Base-by-base conservation (phyloP, 92 coral and sea anemone genomes). In the Galaxea fascicularis region DNA sequence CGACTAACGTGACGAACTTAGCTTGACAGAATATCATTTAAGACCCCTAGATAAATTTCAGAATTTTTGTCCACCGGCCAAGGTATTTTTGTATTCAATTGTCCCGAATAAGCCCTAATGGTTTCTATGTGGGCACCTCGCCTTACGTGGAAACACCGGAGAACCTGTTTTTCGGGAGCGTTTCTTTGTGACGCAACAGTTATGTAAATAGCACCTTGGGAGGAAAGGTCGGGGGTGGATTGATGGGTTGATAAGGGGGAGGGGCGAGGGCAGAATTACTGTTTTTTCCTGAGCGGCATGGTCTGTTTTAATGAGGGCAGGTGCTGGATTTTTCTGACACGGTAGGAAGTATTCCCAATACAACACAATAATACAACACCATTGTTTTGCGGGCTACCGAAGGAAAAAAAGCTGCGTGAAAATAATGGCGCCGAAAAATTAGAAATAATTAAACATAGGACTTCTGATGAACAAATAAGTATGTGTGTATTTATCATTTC, bases 151-250 rank as follows among this genome's bases (percentile, higher is more conserved):
- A 79, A 27, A 79, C 69, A 51, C 64, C 62, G 82, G 54, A 28
- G 49, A 79, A 29, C 58, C 16, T 49, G 51, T 13, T 30, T 75
- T 56, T 52, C 7, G 20, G 70, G 14, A 10, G 12, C 49, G 59
- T 20, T 60, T 57, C 53, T 62, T 78, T 44, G 60, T 65, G 75
- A 79, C 65, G 75, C 39, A 47, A 7, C 13, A 21, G n/a, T 26
- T 71, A 31, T 35, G 47, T 18, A 79, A 35, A 66, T 20, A 28
- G 26, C 49, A 65, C n/a, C 31, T 49, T 47, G 59, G 39, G 65
- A 79, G 84, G 84, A 79, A 44, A 25, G 84, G 65, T 28, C 22
- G 84, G 75, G 75, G 84, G 83, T 26, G 72, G 60, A 22, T 26
- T 21, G 0, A 20, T 44, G 71, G 64, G 44, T 49, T 51, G 20